These are phyloP conservation scores for Drosophila antonietae DNA, from an alignment of 2,888 invertebrate genomes.

Conservation along the genomic window DNA sequence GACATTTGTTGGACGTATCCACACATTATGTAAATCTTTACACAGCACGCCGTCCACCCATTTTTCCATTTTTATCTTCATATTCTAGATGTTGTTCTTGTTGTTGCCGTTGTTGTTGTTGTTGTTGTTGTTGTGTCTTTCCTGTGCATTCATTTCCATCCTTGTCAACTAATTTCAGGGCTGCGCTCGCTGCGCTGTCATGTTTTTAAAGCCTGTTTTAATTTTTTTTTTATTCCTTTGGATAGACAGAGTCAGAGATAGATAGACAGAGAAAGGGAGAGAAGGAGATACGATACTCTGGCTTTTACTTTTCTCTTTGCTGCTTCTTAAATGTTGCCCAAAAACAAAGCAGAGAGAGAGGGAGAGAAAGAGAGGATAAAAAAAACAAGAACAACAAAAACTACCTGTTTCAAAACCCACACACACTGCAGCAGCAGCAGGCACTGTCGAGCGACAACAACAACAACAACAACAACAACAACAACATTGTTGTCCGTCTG, in stretches of 20 bases:
- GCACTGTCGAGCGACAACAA: slow-evolving; percentile 36
- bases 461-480: slow-evolving; percentile 40
- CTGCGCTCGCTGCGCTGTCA: slow-evolving; percentile 68
- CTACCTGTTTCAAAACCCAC: slow-evolving; percentile 75
- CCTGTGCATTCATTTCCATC: slow-evolving; percentile 52
- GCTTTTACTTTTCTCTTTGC: slow-evolving; percentile 73
- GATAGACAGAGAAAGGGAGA: neutral
- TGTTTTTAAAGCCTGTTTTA: slow-evolving; percentile 77
- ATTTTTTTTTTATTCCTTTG: slow-evolving; percentile 39
- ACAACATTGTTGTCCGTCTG: slow-evolving; percentile 50
- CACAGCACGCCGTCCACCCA: slow-evolving; percentile 72
- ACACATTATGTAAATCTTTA: slow-evolving; percentile 76
- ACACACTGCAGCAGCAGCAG: slow-evolving; percentile 53
- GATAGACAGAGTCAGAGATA: neutral
- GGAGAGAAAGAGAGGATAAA: no score
- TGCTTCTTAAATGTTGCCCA: slow-evolving; percentile 74
- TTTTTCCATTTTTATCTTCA: slow-evolving; percentile 53
- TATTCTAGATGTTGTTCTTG: slow-evolving; percentile 6
- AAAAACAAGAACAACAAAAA: slow-evolving; percentile 41
- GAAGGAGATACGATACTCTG: slow-evolving; percentile 36
- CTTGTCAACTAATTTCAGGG: slow-evolving; percentile 79
- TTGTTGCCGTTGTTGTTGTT: slow-evolving; percentile 4
- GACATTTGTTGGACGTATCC: slow-evolving; percentile 58
- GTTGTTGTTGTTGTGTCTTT: slow-evolving; percentile 15
- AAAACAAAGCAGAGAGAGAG: slow-evolving; percentile 46